Evolutionary conservation across 2,888 invertebrate genomes (phyloP).

Genomic region (Chalcis sispes): DNA sequence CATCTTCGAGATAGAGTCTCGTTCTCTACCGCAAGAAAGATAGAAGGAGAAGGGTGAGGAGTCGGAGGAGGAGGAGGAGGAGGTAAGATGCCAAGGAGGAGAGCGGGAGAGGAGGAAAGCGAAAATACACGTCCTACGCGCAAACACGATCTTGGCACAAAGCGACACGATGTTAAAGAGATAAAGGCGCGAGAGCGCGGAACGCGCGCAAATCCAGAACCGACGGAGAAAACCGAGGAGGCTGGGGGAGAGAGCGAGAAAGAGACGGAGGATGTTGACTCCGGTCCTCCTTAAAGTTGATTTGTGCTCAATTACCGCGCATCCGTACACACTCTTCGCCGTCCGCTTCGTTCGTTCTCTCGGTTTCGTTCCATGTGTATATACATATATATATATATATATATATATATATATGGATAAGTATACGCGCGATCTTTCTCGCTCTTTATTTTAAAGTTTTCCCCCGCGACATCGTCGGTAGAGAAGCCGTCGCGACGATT

Average conservation of each 20-base stretch:
- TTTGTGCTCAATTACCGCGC: conserved; percentile 76
- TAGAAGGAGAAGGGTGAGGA: background rate
- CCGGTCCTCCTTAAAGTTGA: conserved; percentile 74
- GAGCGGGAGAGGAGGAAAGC: conserved; percentile 28
- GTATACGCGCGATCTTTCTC: conserved; percentile 33
- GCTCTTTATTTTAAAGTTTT: conserved; percentile 65
- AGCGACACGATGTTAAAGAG: conserved; percentile 56
- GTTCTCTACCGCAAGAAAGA: conserved; percentile 18
- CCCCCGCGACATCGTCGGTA: conserved; percentile 59
- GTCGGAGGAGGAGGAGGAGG: conserved; percentile 13
- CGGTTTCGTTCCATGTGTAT: conserved; percentile 6
- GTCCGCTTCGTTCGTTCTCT: conserved; percentile 59
- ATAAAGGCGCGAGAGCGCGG: conserved; percentile 52
- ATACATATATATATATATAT: conserved; percentile 32
- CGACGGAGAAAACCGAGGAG: background rate
- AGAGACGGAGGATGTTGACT: conserved; percentile 51
- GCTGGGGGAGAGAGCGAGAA: conserved; percentile 2
- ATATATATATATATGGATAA: too few relatives aligned
- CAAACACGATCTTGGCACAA: conserved; percentile 61
- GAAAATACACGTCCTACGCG: conserved; percentile 64
- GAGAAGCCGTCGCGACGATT: conserved; percentile 68
- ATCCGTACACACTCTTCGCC: conserved; percentile 66
- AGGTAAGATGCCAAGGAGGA: too few relatives aligned
- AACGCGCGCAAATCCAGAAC: conserved; percentile 27
- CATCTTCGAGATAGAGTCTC: conserved; percentile 53